These are phyloP conservation scores for Zygogramma bicolorata DNA, from an alignment of 2,888 invertebrate genomes.

Conservation along the genomic window DNA sequence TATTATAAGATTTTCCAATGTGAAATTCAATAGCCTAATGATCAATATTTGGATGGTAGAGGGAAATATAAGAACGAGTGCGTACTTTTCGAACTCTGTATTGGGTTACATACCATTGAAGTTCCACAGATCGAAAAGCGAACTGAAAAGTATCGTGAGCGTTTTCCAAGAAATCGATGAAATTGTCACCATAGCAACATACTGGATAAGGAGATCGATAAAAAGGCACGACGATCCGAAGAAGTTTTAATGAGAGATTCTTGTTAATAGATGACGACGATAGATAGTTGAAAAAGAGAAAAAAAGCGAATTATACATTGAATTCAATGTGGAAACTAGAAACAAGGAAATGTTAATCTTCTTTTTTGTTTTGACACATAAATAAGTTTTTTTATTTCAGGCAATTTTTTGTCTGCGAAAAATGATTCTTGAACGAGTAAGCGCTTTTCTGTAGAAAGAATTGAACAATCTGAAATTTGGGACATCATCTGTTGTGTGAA, in stretches of 20 bases:
- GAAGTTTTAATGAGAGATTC: not conserved
- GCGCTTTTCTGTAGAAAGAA: no score
- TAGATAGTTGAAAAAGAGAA: not conserved
- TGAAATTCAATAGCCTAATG: no score
- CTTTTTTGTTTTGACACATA: not conserved
- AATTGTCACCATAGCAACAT: not conserved
- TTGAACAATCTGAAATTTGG: no score
- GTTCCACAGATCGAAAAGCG: not conserved
- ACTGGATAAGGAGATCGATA: conserved; percentile 1
- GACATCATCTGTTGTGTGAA: no score
- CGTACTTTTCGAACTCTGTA: no score
- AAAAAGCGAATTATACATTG: not conserved
- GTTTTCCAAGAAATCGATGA: conserved; percentile 1
- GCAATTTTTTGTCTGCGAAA: no score
- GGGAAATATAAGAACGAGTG: no score
- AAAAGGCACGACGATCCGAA: not conserved
- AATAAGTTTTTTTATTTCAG: not conserved
- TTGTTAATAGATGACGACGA: not conserved
- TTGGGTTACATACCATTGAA: not conserved
- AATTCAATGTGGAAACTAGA: not conserved
- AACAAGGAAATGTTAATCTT: not conserved
- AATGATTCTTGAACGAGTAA: no score
- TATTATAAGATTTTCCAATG: no score
- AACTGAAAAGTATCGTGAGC: not conserved
- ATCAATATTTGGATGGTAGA: no score